Evolutionary conservation across 2,888 invertebrate genomes (phyloP).

Genomic region (Drosophila kuntzei): DNA sequence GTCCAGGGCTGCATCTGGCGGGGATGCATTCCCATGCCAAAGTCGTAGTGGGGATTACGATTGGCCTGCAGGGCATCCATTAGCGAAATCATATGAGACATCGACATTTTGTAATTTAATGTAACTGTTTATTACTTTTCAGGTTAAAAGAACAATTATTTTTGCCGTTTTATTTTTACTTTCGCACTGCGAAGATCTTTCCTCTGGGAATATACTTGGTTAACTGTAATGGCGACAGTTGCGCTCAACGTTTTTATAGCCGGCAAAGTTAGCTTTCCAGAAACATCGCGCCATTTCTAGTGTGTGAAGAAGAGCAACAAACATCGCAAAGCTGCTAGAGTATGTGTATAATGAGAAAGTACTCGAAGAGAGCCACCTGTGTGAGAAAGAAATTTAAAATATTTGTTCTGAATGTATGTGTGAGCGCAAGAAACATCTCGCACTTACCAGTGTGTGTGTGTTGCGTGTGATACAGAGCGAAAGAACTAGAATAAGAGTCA

Average conservation of each 20-base stretch:
- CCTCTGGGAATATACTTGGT: slow-evolving; percentile 15
- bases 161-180: slow-evolving; percentile 27
- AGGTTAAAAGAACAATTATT: not conserved
- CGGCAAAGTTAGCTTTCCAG: slow-evolving; percentile 23
- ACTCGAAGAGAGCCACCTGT: slow-evolving; percentile 8
- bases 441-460: not conserved
- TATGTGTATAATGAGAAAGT: not conserved
- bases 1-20: slow-evolving; percentile 41
- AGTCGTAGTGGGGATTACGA: slow-evolving; percentile 61
- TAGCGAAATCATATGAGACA: slow-evolving; percentile 60
- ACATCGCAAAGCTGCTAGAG: slow-evolving; percentile 19
- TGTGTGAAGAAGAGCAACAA: slow-evolving; percentile 20
- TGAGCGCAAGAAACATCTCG: slow-evolving; percentile 6
- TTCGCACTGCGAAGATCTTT: slow-evolving; percentile 38
- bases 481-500: slow-evolving; percentile 2
- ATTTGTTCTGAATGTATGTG: slow-evolving; percentile 1
- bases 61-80: slow-evolving; percentile 59
- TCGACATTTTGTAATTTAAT: slow-evolving; percentile 51
- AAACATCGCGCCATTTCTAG: slow-evolving; percentile 37
- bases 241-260: slow-evolving; percentile 49
- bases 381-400: not conserved
- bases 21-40: slow-evolving; percentile 79
- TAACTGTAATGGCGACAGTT: slow-evolving; percentile 26
- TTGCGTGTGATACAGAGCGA: not conserved
- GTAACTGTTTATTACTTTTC: slow-evolving; percentile 4